Evolutionary conservation across 1,140 invertebrate genomes (phyloP), one percentile per base, ranked within the genome.

Genomic region (Drosophila subobscura): DNA sequence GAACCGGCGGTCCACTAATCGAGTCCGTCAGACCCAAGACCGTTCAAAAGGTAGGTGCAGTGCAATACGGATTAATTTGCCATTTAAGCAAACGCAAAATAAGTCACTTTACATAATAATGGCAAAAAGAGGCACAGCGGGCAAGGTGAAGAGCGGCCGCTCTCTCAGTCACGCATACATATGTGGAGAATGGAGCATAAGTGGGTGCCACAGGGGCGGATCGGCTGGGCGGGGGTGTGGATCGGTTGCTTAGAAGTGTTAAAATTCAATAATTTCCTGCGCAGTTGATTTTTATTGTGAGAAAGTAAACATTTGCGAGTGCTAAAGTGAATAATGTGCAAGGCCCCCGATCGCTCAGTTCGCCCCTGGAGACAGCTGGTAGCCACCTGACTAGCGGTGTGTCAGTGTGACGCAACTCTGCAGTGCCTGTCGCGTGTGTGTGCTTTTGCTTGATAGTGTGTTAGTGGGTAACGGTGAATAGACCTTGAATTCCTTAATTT

Each of bases 91-190:
- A 55, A 47, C 56, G 65, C 65, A 49, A 68, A 68, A 29, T 40
- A 41, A 22, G 52, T 49, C 47, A 55, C 76, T 90, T 90, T 90
- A 91, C 84, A 91, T 91, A 90, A 90, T 90, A 73, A 65, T 83
- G 89, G 84, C 74, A 72, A 68, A 55, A 61, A 74, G 52, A 66
- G 71, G 45, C 46, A 37, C 12, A 66, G 33, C 58, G 25, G 47
- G 51, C 65, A 75, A 71, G 58, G 81, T 71, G 52, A 72, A 80
- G 47, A 46, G 49, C 40, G 27, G 10, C 4, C 40, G 37, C 29
- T 22, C 23, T 45, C 47, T 55, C 52, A 5, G 16, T 44, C 47
- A 25, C 41, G 7, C 42, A 46, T 58, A 23, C 53, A 37, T 12
- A 37, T 37, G 33, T 37, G 33, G 10, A 8, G 10, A 37, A 12